A percentile compares a stretch with the other conserved stretches of the same genome.
These are phyloP conservation scores for Beaufortia kweichowensis DNA, from an alignment of 2,113 vertebrate genomes.

Conservation along the genomic window DNA sequence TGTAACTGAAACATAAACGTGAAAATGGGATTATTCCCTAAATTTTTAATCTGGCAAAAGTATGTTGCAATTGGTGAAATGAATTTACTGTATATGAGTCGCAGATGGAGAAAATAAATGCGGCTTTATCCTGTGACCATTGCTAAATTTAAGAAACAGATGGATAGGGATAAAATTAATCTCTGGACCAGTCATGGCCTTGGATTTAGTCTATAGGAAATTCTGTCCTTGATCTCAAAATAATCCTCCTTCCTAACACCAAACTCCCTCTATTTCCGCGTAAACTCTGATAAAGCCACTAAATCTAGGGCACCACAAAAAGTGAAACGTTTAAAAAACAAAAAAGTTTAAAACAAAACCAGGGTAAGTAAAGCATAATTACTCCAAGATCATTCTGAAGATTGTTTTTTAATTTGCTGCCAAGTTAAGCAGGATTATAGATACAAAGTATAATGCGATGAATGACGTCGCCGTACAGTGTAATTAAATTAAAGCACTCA, in stretches of 20 bases:
- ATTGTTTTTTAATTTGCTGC: slow-evolving; percentile 23
- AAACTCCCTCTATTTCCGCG: slow-evolving; percentile 19
- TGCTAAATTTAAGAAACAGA: slow-evolving; percentile 49
- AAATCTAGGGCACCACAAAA: slow-evolving; percentile 32
- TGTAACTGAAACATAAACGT: not conserved
- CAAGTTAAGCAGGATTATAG: slow-evolving; percentile 25
- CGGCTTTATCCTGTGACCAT: slow-evolving; percentile 20
- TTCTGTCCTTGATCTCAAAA: slow-evolving; percentile 30
- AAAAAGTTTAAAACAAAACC: slow-evolving; percentile 5
- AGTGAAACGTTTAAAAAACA: too few relatives aligned
- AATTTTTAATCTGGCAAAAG: not conserved
- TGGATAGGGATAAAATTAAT: slow-evolving; percentile 56
- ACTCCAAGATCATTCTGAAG: slow-evolving; percentile 13
- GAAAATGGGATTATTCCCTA: not conserved
- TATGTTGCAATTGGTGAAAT: not conserved
- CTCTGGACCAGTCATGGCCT: slow-evolving; percentile 48
- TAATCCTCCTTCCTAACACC: slow-evolving; percentile 42
- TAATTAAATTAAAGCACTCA: slow-evolving; percentile 24
- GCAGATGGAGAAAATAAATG: not conserved
- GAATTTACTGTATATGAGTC: not conserved
- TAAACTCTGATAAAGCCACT: not conserved
- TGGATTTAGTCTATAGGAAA: slow-evolving; percentile 46
- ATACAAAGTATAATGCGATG: not conserved
- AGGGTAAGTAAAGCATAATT: not conserved
- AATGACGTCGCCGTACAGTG: slow-evolving; percentile 22